phyloP scores from a whole-genome alignment of 1,140 invertebrate species.

The Mycetomoellerius zeteki region DNA sequence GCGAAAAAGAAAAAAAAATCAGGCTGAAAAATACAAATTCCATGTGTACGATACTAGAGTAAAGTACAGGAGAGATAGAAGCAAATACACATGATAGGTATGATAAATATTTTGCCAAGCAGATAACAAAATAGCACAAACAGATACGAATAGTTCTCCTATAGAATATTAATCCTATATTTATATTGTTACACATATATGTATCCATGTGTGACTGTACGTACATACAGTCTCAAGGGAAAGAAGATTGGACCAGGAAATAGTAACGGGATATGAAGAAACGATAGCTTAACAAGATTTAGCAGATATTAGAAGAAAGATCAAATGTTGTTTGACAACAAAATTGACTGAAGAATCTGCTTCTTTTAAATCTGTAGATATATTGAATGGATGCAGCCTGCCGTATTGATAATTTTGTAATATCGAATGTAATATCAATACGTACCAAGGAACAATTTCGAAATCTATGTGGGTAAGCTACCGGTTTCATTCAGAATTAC shows the following conservation, averaged over 20 bases:
- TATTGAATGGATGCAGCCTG: slow-evolving; percentile 45
- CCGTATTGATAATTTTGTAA: slow-evolving; percentile 20
- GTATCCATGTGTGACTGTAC: slow-evolving; percentile 55
- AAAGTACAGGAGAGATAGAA: slow-evolving; percentile 51
- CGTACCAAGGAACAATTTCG: slow-evolving; percentile 34
- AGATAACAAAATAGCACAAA: slow-evolving; percentile 55
- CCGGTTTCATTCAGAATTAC: slow-evolving; percentile 70
- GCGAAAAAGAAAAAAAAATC: slow-evolving; percentile 34
- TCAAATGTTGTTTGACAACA: slow-evolving; percentile 41
- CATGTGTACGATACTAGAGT: slow-evolving; percentile 47
- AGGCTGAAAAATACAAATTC: slow-evolving; percentile 37
- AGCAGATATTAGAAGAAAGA: slow-evolving; percentile 54
- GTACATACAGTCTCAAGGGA: slow-evolving; percentile 66
- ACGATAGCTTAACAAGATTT: slow-evolving; percentile 62
- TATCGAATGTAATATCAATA: slow-evolving; percentile 62
- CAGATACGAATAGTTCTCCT: slow-evolving; percentile 47
- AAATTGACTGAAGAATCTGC: slow-evolving; percentile 31
- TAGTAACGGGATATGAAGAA: slow-evolving; percentile 44
- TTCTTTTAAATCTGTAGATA: slow-evolving; percentile 52
- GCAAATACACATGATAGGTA: slow-evolving; percentile 30
- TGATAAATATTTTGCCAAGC: slow-evolving; percentile 64
- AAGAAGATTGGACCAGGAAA: slow-evolving; percentile 29
- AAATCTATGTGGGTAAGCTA: slow-evolving; percentile 76
- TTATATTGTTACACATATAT: slow-evolving; percentile 69
- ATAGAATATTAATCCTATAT: slow-evolving; percentile 65